Evolutionary conservation across 1,140 invertebrate genomes (phyloP).

Genomic region (Rhagoletis zephyria): DNA sequence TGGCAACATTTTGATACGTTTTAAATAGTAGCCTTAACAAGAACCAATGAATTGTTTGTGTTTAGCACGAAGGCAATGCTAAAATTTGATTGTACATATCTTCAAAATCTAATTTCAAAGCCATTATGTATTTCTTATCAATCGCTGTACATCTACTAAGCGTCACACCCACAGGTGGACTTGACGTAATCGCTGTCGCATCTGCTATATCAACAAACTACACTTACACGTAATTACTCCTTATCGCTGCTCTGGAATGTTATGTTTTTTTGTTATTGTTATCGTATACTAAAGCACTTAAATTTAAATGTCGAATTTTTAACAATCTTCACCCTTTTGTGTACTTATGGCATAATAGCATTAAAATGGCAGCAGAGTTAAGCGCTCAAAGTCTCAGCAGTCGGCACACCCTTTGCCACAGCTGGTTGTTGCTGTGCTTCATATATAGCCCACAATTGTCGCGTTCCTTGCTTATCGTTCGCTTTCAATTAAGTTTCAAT

Average conservation of each 20-base stretch:
- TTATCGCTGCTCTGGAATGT: slow-evolving; percentile 14
- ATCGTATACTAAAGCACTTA: slow-evolving; percentile 18
- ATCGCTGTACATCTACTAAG: background rate
- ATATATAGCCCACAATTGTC: background rate
- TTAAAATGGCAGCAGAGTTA: slow-evolving; percentile 6
- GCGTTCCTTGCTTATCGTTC: background rate
- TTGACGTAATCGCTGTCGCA: background rate
- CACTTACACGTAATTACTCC: slow-evolving; percentile 3
- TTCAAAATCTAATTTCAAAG: background rate
- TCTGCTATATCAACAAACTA: background rate
- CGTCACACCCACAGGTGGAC: background rate
- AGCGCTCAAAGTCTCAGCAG: background rate
- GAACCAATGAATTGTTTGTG: background rate
- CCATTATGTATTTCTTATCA: background rate
- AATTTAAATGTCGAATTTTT: background rate
- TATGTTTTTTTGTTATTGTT: background rate
- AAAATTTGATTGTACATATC: no score
- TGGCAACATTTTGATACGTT: background rate
- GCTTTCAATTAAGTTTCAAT: slow-evolving; percentile 21
- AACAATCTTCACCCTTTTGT: background rate
- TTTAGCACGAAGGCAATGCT: background rate
- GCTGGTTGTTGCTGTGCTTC: background rate
- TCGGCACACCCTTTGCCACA: background rate
- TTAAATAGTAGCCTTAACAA: background rate
- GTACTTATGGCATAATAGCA: slow-evolving; percentile 19